Evolutionary conservation across 2,113 vertebrate species (phyloP), one percentile per base, ranked within the genome.

Genomic region (Passer domesticus): DNA sequence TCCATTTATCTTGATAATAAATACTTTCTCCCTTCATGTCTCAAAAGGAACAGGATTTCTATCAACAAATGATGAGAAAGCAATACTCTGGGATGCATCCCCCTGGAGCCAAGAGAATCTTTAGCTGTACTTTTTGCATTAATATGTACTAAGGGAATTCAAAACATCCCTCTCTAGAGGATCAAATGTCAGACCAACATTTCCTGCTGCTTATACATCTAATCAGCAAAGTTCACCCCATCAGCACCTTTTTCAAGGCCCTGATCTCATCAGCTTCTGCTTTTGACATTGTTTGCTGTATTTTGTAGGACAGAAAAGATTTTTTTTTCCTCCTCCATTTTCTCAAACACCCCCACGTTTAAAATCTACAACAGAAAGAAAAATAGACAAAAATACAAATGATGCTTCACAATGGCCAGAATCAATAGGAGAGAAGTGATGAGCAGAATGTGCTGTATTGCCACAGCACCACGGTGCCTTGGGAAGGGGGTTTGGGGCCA

Each of bases 61-160:
- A 95, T 96, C 96, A 97, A 89, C 91, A 93, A 96, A 95, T 93
- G 92, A 97, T 97, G 96, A 97, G 88, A 94, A 95, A 93, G 95
- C 92, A 96, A 92, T 94, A 94, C 87, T 92, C 37, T 39, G 43
- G 83, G 92, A 88, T 86, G 95, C 78, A 95, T 92, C 55, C 66
- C 83, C 85, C 59, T 0, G 0, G 94, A 95, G 95, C 79, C 84
- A 90, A 70, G 73, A 83, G 91, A 49, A 79, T 95, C 94, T 96
- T 91, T 33, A 85, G 83, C 83, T 49, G 31, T 55, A 70, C 60
- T 76, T 95, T 90, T 60, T 79, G 90, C 95, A 94, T 96, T 97
- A 96, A 97, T 92, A 87, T 83, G 89, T 94, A 53, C 96, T 96
- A 39, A 94, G 92, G 94, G 94, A 95, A 91, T 92, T 86, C 80